Evolutionary conservation across 2,797 vertebrate genomes (phyloP), one percentile per base, ranked within the genome.

Genomic region (Labeo calbasu): DNA sequence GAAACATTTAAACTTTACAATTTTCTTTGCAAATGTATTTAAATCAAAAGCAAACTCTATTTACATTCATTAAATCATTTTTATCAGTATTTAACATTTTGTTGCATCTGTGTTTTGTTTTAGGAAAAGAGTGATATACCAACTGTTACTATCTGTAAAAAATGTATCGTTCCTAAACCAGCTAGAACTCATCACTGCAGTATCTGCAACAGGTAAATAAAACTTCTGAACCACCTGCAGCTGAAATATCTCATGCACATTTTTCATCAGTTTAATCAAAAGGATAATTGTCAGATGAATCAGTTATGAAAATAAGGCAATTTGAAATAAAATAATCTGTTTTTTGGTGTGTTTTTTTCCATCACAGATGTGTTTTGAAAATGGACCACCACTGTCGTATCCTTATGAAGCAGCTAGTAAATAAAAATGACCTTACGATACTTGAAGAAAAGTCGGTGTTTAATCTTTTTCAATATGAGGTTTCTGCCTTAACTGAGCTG

Each of bases 331-430:
- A 53, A 7, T 46, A 46, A 46, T 46, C 5, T 7, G 0, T 5
- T 12, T 7, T 1, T 25, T 3, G 2, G 7, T 8, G 1, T 63
- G n/a, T 43, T 73, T 82, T 82, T 77, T 93, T 86, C 28, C 84
- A 66, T 89, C 89, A 12, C 93, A 99, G 98, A 89, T 99, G 98
- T 12, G 93, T 99, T 90, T 93, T 99, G 93, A 99, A 98, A 95
- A 99, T 99, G 98, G 98, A 99, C 86, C 98, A 99, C 79, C 98
- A 99, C 92, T 99, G 98, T 86, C 98, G 98, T 99, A 99, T 99
- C 98, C 97, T 99, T 97, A 43, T 11, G 2, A 19, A 40, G 13
- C 53, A 15, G 11, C 65, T 12, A 43, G 1, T 55, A 10, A 82
- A 43, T 25, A 17, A 8, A 5, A 13, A 19, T 9, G 3, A 5